phyloP scores from a whole-genome alignment of 2,797 vertebrate genomes.

The Varecia variegata region DNA sequence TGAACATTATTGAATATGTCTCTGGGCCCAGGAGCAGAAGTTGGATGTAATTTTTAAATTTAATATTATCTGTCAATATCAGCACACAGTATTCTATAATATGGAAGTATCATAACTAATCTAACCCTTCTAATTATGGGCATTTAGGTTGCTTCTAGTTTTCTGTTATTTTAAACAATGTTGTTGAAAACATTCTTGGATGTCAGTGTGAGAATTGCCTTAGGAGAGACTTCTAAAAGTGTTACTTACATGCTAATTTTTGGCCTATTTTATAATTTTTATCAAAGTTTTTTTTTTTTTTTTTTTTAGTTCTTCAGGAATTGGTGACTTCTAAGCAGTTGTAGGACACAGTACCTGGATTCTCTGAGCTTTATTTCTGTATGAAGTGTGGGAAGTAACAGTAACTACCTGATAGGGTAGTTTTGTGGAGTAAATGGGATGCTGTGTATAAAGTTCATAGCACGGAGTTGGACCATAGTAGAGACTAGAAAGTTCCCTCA shows the following conservation, averaged over 20 bases:
- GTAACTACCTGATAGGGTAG: neutral
- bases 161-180: neutral
- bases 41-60: neutral
- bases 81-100: neutral
- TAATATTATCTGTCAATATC: neutral
- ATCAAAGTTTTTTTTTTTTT: neutral
- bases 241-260: neutral
- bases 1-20: neutral
- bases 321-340: neutral
- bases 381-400: neutral
- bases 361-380: neutral
- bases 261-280: neutral
- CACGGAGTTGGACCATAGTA: neutral
- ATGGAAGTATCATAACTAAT: neutral
- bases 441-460: neutral
- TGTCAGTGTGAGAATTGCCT: neutral
- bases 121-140: neutral
- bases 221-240: neutral
- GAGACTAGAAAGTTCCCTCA: neutral
- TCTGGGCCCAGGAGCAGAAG: neutral
- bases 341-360: neutral
- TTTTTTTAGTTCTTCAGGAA: neutral
- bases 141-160: neutral
- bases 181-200: neutral
- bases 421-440: neutral